These are phyloP conservation scores for Leptocoma aspasia DNA, from an alignment of 2,113 vertebrate species.

Conservation along the genomic window DNA sequence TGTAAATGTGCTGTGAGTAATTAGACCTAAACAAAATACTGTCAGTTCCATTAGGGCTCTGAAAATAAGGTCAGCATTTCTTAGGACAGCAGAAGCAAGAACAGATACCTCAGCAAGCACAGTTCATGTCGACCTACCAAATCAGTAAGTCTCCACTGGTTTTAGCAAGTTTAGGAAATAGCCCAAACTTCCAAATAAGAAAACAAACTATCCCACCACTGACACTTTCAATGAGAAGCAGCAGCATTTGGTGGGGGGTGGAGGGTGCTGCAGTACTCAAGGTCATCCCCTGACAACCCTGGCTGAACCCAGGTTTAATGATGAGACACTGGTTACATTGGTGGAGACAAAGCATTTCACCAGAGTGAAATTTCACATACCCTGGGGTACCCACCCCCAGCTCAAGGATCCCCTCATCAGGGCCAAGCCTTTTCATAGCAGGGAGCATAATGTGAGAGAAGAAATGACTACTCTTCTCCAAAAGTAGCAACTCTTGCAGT, in stretches of 20 bases:
- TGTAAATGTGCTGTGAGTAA: neutral
- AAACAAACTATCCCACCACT: neutral
- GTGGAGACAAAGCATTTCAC: neutral
- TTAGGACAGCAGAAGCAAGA: neutral
- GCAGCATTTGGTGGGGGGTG: fast-evolving
- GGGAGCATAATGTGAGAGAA: neutral
- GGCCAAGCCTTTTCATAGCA: neutral
- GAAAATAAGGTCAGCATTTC: neutral
- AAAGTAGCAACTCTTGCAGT: neutral
- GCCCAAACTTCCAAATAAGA: neutral
- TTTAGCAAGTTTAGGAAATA: neutral
- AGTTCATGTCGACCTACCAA: neutral
- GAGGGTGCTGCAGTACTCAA: neutral
- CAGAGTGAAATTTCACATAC: neutral
- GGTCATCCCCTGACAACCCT: neutral
- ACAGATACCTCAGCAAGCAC: neutral
- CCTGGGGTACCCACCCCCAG: neutral
- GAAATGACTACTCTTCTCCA: neutral
- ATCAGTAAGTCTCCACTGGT: neutral
- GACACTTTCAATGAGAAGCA: neutral
- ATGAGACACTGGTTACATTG: neutral
- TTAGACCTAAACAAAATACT: neutral
- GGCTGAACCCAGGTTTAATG: neutral
- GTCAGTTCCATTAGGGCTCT: neutral
- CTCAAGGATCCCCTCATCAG: neutral